Conservation (phyloP, 2,888 invertebrate species). For the Zaprionus lineosus region DNA sequence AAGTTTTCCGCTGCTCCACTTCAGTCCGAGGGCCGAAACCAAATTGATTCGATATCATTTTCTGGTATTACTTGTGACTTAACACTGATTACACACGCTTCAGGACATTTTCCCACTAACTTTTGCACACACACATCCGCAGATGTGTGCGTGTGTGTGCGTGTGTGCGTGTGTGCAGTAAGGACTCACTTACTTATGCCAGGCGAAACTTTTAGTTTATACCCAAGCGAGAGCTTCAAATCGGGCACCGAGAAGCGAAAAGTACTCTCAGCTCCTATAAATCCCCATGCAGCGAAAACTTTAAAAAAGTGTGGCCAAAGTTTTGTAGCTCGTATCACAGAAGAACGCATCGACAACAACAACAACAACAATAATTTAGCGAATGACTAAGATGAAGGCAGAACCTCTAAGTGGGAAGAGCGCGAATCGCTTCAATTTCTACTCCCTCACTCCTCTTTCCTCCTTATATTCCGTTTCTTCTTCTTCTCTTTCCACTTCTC, state of each 20-base stretch:
- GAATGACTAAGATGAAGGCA: constrained; percentile 1
- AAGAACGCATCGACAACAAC: constrained; percentile 3
- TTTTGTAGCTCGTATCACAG: constrained; percentile 46
- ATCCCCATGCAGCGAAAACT: constrained; percentile 57
- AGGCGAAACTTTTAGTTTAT: constrained; percentile 59
- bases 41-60: constrained; percentile 52
- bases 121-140: constrained; percentile 22
- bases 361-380: too few relatives aligned
- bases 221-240: constrained; percentile 39
- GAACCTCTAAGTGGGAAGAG: neutral
- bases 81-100: constrained; percentile 63
- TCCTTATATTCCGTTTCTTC: too few relatives aligned
- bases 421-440: too few relatives aligned
- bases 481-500: too few relatives aligned
- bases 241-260: constrained; percentile 38
- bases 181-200: constrained; percentile 28
- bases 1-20: constrained; percentile 4
- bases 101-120: constrained; percentile 49
- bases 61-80: constrained; percentile 60
- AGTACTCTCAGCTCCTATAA: constrained; percentile 62
- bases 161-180: constrained; percentile 11
- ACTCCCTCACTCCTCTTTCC: too few relatives aligned
- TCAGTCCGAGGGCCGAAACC: neutral
- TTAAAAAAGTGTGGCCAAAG: constrained; percentile 49
- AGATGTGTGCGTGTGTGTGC: neutral